Evolutionary conservation across 2,113 vertebrate species (phyloP).

Genomic region (Turdus rufiventris): DNA sequence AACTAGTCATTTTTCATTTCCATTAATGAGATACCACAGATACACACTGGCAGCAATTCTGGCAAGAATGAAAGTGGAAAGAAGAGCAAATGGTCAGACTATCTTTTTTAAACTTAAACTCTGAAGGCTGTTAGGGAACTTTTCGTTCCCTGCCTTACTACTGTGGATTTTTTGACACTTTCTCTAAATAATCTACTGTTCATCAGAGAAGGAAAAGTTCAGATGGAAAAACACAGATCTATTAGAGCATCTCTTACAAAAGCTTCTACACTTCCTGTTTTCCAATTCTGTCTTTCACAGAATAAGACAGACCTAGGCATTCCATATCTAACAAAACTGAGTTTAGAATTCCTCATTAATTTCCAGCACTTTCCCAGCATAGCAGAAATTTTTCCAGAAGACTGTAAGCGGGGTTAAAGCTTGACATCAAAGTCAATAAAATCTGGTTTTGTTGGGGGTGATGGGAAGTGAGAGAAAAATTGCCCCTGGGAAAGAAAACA

Average conservation of each 20-base stretch:
- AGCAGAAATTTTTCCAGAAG: not conserved
- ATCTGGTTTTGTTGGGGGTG: accelerated
- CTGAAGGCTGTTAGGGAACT: not conserved
- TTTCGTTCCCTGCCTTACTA: not conserved
- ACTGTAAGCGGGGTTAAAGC: not conserved
- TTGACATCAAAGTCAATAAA: not conserved
- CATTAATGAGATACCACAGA: not conserved
- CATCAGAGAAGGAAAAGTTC: not conserved
- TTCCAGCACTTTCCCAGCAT: not conserved
- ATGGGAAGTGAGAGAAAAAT: not conserved
- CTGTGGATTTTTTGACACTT: not conserved
- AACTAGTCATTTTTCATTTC: constrained; percentile 29
- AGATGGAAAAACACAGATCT: not conserved
- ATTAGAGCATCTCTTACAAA: not conserved
- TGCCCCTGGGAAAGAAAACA: not conserved
- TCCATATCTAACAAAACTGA: not conserved
- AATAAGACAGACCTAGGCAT: not conserved
- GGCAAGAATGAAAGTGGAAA: not conserved
- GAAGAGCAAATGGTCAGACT: not conserved
- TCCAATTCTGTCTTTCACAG: not conserved
- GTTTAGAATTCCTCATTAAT: not conserved
- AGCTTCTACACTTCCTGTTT: not conserved
- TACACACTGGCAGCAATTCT: not conserved
- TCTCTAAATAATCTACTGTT: not conserved
- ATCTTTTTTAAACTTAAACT: constrained; percentile 13